Evolutionary conservation across 2,888 invertebrate genomes (phyloP).

Genomic region (Ophion ellenae): DNA sequence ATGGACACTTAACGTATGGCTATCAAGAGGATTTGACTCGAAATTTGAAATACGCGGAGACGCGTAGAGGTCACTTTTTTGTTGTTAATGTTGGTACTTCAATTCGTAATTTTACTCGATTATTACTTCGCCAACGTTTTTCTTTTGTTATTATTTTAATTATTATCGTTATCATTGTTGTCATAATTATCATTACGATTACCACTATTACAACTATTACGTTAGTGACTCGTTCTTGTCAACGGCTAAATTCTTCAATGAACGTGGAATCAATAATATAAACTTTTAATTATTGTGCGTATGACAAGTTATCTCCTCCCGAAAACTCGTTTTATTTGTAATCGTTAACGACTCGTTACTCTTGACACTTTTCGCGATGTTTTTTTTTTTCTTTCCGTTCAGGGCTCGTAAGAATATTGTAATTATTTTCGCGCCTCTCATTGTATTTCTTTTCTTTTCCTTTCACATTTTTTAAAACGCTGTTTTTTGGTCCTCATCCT

Average conservation of each 20-base stretch:
- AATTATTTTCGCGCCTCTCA: background rate
- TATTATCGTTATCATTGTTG: slow-evolving; percentile 3
- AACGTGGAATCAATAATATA: slow-evolving; percentile 28
- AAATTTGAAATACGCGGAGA: slow-evolving; percentile 31
- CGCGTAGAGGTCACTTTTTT: slow-evolving; percentile 4
- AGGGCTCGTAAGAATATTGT: background rate
- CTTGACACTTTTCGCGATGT: background rate
- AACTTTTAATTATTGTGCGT: slow-evolving; percentile 57
- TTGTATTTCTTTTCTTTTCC: background rate
- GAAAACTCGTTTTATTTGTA: slow-evolving; percentile 1
- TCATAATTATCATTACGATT: background rate
- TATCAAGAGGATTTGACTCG: slow-evolving; percentile 15
- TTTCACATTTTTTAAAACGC: background rate
- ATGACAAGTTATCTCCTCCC: slow-evolving; percentile 44
- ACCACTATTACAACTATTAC: background rate
- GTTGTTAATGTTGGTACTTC: background rate
- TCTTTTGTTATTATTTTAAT: background rate
- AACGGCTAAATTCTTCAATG: slow-evolving; percentile 30
- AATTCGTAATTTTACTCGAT: background rate
- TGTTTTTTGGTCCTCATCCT: background rate
- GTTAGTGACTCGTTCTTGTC: slow-evolving; percentile 13
- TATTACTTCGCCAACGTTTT: background rate
- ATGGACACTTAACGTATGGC: slow-evolving; percentile 19
- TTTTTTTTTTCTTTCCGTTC: background rate
- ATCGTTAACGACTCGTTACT: background rate